Conservation (phyloP, 2,888 invertebrate species). For the Meiosimyza platycephala region DNA sequence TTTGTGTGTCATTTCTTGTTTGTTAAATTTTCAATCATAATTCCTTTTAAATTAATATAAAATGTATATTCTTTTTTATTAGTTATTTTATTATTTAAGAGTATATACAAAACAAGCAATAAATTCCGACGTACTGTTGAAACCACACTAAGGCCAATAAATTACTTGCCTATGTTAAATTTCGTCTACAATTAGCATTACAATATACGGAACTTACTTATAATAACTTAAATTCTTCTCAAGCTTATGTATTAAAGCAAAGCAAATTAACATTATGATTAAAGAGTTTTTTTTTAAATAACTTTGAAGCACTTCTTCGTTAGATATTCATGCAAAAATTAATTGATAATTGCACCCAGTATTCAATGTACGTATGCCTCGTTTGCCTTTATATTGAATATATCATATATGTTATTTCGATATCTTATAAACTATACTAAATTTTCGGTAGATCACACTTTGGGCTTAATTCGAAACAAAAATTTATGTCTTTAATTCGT, state of each 20-base stretch:
- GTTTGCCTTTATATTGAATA: not conserved
- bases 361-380: not conserved
- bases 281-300: not conserved
- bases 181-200: not conserved
- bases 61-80: not conserved
- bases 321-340: slow-evolving; percentile 6
- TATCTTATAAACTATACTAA: slow-evolving; percentile 30
- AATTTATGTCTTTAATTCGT: slow-evolving; percentile 5
- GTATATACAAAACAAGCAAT: slow-evolving; percentile 28
- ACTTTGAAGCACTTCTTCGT: not conserved
- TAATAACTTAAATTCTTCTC: slow-evolving; percentile 10
- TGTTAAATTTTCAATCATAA: no score
- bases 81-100: slow-evolving; percentile 7
- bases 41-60: no score
- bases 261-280: slow-evolving; percentile 7
- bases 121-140: not conserved
- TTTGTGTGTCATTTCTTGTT: not conserved
- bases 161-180: not conserved
- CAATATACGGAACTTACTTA: not conserved
- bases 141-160: slow-evolving; percentile 10
- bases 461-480: slow-evolving; percentile 17
- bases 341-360: not conserved
- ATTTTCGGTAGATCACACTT: slow-evolving; percentile 31
- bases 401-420: not conserved
- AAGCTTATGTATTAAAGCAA: slow-evolving; percentile 9